Evolutionary conservation across 1,140 invertebrate genomes (phyloP), one percentile per base, ranked within the genome.

Genomic region (Homalodisca vitripennis): DNA sequence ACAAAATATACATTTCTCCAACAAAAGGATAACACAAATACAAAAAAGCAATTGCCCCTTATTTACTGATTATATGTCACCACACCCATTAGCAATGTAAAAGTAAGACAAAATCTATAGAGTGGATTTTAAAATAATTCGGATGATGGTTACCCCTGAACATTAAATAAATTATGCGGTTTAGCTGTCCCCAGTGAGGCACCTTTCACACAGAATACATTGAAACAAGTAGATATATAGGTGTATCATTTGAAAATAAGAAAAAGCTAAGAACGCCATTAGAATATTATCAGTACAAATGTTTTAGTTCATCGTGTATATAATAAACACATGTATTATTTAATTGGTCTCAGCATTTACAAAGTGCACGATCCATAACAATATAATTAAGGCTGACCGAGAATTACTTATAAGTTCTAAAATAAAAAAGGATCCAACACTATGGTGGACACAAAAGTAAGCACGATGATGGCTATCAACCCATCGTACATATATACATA

Each of bases 321-420:
- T 53, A 53, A 12, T 32, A 32, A 64, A 64, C 62, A 64, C 62
- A 64, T 64, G 12, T 64, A 64, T 31, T 30, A n/a, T n/a, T n/a
- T n/a, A 32, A 64, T 64, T 64, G 62, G 62, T 64, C 62, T 64
- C n/a, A 64, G 26, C 62, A 24, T 64, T 14, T 34, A 31, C 27
- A 64, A 62, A 64, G 29, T 32, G 62, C 62, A 64, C 29, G 34
- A 20, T 34, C 31, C 62, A 64, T 32, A 64, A 64, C 62, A 64
- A 22, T 53, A 53, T 53, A 53, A 53, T 53, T 53, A 53, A 53
- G 48, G 48, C 48, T 53, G 48, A 53, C 48, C 48, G 48, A 53
- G 48, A 53, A 53, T 6, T 6, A 14, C 3, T 13, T 53, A 22
- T 12, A 24, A 41, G 17, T 41, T 41, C 17, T 20, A 53, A 53